Evolutionary conservation across 2,113 vertebrate genomes (phyloP), one percentile per base, ranked within the genome.

Genomic region (Protobothrops flavoviridis): DNA sequence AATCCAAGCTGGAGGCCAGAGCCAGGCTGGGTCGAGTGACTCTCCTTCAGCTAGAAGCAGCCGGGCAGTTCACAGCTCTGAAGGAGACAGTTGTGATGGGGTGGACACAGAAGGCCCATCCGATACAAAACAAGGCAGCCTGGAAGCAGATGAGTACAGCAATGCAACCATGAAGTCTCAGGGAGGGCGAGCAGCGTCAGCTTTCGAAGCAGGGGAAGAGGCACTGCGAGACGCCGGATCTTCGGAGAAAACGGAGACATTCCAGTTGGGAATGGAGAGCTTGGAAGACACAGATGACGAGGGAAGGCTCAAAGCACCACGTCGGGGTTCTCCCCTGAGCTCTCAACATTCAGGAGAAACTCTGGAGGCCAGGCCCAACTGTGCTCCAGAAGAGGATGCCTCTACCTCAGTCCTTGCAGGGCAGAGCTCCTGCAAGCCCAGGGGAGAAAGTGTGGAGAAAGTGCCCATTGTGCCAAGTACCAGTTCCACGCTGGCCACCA

Each of bases 21-120:
- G 97, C 92, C 99, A 99, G 92, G 98, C 98, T 1, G 98, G 98
- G 7, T 98, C 98, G 64, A 98, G 98, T 24, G 99, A 99, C 94
- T 99, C 99, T 55, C 99, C 99, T 39, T 98, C 98, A 7, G 97
- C 98, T 92, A 91, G 98, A 89, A 98, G 98, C 94, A 90, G 97
- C 98, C 97, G 99, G 97, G 98, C 98, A 26, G 97, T 96, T 0
- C 98, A 97, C 96, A 95, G 98, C 97, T 98, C 99, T 0, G 99
- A 99, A 96, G 99, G 98, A 55, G 99, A 99, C 98, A 99, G 99
- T 98, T 99, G 99, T 88, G 99, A 99, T 43, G 99, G 99, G 94
- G 99, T 99, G 91, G 99, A 99, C 93, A 96, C 98, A 0, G 99
- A 99, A 93, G 98, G 98, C 96, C 97, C 98, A 88, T 94, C 97